Evolutionary conservation across 1,140 invertebrate species (phyloP).

Genomic region (Trinorchestia longiramus): DNA sequence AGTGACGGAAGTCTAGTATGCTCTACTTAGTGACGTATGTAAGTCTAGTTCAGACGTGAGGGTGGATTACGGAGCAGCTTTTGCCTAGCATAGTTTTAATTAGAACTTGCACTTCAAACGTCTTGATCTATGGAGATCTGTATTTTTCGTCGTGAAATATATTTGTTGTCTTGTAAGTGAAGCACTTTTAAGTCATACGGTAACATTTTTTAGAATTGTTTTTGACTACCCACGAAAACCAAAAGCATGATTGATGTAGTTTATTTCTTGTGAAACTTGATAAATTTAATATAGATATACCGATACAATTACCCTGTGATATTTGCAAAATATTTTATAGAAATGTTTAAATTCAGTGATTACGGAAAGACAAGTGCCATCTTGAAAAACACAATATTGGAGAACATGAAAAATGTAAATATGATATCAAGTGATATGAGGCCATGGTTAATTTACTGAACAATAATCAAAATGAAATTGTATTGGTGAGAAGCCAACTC

Average conservation of each 20-base stretch:
- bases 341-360: neutral
- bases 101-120: neutral
- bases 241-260: neutral
- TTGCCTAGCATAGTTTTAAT: neutral
- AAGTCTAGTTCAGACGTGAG: neutral
- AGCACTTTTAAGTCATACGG: neutral
- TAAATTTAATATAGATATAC: neutral
- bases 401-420: neutral
- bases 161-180: neutral
- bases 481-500: too few relatives aligned
- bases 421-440: too few relatives aligned
- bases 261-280: neutral
- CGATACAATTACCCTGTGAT: too few relatives aligned
- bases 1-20: slow-evolving; percentile 50
- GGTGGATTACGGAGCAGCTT: neutral
- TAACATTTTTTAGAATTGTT: neutral
- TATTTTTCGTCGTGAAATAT: neutral
- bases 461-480: too few relatives aligned
- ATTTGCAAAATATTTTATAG: neutral
- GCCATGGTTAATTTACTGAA: too few relatives aligned
- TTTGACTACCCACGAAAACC: neutral
- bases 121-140: neutral
- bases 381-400: neutral
- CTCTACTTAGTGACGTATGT: slow-evolving; percentile 53
- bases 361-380: neutral